Evolutionary conservation across 2,113 vertebrate genomes (phyloP).

Genomic region (Octodon degus): DNA sequence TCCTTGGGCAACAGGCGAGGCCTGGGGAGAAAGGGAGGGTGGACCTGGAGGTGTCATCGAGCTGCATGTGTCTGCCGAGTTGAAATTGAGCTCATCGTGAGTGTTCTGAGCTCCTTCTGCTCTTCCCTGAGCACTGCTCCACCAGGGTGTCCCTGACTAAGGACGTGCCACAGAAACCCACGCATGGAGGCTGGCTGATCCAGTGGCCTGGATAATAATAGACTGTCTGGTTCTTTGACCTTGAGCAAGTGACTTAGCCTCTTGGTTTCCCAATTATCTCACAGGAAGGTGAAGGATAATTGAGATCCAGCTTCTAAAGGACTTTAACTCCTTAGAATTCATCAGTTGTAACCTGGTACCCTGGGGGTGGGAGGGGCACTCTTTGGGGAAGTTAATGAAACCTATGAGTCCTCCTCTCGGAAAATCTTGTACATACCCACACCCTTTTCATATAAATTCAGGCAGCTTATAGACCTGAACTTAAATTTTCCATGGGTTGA

Average conservation of each 20-base stretch:
- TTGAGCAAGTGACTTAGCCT: neutral
- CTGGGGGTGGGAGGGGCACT: neutral
- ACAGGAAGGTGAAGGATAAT: neutral
- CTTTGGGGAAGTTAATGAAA: neutral
- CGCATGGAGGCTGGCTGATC: neutral
- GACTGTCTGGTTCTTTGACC: neutral
- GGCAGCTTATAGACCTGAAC: neutral
- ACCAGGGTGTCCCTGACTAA: neutral
- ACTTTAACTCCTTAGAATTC: slow-evolving; percentile 2
- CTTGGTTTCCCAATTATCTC: slow-evolving; percentile 1
- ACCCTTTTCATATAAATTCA: neutral
- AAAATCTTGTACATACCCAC: neutral
- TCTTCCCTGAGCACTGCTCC: neutral
- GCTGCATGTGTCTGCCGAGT: neutral
- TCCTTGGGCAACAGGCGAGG: neutral
- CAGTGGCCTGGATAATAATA: neutral
- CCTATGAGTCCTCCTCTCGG: neutral
- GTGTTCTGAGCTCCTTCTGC: neutral
- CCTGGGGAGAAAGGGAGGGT: neutral
- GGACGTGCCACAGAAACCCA: neutral
- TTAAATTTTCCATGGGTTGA: neutral
- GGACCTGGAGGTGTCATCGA: neutral
- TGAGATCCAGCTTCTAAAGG: slow-evolving; percentile 27
- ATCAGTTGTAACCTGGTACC: neutral
- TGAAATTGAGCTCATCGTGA: neutral